Conservation (phyloP, 2,797 vertebrate genomes). For the Rachycentron canadum region DNA sequence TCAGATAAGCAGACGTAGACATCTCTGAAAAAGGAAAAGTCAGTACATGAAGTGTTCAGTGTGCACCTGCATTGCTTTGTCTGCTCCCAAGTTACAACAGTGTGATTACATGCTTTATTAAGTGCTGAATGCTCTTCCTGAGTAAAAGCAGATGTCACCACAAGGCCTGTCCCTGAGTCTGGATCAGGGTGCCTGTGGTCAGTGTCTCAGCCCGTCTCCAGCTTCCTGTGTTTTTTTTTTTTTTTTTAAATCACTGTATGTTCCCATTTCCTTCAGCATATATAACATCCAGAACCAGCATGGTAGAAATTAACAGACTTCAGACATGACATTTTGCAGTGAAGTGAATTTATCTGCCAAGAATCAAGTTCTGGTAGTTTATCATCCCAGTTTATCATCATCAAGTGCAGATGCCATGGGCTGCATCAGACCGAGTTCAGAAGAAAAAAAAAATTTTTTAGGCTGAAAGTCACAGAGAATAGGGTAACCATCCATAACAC, state of each 20-base stretch:
- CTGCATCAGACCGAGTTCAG: background rate
- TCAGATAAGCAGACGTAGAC: slow-evolving; percentile 71
- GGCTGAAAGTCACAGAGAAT: background rate
- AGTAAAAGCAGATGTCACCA: slow-evolving; percentile 87
- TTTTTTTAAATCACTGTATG: slow-evolving; percentile 24
- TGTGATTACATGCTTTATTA: slow-evolving; percentile 86
- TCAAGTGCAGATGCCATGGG: background rate
- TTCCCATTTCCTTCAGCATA: slow-evolving; percentile 33
- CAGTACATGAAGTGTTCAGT: slow-evolving; percentile 17
- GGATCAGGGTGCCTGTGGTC: slow-evolving; percentile 79
- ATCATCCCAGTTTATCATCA: slow-evolving; percentile 5
- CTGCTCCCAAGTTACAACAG: slow-evolving; percentile 77
- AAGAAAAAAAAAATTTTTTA: background rate
- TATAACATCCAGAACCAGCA: slow-evolving; percentile 18
- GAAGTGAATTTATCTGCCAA: slow-evolving; percentile 7
- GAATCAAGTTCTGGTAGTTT: slow-evolving; percentile 11
- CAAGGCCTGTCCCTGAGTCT: slow-evolving; percentile 81
- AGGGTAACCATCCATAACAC: background rate
- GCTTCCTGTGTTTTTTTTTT: slow-evolving; percentile 61
- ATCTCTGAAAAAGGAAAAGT: slow-evolving; percentile 51
- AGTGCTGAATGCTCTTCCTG: slow-evolving; percentile 82
- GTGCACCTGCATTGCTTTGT: slow-evolving; percentile 62
- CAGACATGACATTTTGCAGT: slow-evolving; percentile 6
- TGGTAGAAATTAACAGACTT: slow-evolving; percentile 22
- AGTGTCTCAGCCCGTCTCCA: slow-evolving; percentile 71